A percentile compares a stretch with the other conserved stretches of the same genome.
Conservation (phyloP, 2,888 invertebrate genomes). For the Gnatocerus cornutus region DNA sequence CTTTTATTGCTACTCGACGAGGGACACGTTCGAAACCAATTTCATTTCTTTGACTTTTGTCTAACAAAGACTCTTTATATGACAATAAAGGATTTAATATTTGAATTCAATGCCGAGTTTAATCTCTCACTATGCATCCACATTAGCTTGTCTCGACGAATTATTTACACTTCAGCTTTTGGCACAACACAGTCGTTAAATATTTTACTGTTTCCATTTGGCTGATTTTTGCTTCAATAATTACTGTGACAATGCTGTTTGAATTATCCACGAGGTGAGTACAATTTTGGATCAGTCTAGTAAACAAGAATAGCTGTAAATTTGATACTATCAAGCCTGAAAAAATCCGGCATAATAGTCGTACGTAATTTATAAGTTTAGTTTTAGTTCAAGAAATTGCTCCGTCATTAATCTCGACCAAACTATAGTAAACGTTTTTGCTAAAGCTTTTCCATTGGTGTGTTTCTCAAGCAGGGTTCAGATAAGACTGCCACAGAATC, state of each 20-base stretch:
- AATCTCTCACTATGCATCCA: conserved; percentile 13
- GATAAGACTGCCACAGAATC: conserved; percentile 40
- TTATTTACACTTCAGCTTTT: conserved; percentile 1
- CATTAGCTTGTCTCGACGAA: neutral
- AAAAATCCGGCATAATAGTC: conserved; percentile 2
- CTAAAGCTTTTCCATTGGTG: conserved; percentile 22
- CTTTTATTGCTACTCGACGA: conserved; percentile 52
- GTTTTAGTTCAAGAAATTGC: conserved; percentile 37
- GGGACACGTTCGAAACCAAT: conserved; percentile 56
- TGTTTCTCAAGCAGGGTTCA: conserved; percentile 19
- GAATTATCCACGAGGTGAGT: neutral
- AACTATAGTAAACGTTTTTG: conserved; percentile 36
- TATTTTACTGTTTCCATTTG: conserved; percentile 4
- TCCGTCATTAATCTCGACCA: conserved; percentile 37
- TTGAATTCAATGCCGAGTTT: conserved; percentile 2
- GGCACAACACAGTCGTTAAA: conserved; percentile 4
- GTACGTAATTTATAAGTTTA: conserved; percentile 33
- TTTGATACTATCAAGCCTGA: neutral
- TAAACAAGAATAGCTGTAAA: conserved; percentile 1
- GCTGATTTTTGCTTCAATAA: neutral
- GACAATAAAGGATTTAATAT: conserved; percentile 46
- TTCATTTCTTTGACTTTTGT: conserved; percentile 54
- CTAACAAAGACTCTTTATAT: conserved; percentile 42
- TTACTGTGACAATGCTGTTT: neutral
- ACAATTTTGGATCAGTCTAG: neutral